Evolutionary conservation across 2,797 vertebrate species (phyloP).

Genomic region (Clarias pachynema): DNA sequence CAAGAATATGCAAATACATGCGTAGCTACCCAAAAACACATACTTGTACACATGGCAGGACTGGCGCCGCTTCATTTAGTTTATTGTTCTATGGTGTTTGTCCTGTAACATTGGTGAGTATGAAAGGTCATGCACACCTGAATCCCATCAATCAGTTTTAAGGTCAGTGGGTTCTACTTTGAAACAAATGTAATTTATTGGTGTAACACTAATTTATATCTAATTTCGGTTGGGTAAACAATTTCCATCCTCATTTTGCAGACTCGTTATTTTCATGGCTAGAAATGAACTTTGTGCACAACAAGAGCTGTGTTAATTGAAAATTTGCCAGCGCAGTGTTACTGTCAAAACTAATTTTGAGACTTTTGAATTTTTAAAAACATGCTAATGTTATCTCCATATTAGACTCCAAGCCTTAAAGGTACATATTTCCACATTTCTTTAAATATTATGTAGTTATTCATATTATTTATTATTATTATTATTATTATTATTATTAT

Average conservation of each 20-base stretch:
- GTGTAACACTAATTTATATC: not conserved
- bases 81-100: not conserved
- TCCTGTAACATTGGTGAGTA: not conserved
- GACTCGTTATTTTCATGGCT: not conserved
- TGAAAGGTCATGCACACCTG: not conserved
- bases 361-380: not conserved
- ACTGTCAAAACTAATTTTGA: not conserved
- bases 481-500: too few relatives aligned
- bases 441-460: too few relatives aligned
- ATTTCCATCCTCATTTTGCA: not conserved
- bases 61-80: not conserved
- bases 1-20: conserved; percentile 29
- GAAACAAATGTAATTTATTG: not conserved
- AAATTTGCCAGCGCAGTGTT: not conserved
- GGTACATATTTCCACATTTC: not conserved
- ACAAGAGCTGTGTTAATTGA: not conserved
- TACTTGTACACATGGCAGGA: not conserved
- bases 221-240: not conserved
- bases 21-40: conserved; percentile 21
- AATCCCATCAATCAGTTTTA: not conserved
- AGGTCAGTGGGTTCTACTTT: not conserved
- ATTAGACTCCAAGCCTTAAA: not conserved
- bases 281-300: not conserved
- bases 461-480: too few relatives aligned
- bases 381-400: not conserved